These are phyloP conservation scores for Pterophyllum scalare DNA, from an alignment of 2,113 vertebrate genomes.

Conservation along the genomic window DNA sequence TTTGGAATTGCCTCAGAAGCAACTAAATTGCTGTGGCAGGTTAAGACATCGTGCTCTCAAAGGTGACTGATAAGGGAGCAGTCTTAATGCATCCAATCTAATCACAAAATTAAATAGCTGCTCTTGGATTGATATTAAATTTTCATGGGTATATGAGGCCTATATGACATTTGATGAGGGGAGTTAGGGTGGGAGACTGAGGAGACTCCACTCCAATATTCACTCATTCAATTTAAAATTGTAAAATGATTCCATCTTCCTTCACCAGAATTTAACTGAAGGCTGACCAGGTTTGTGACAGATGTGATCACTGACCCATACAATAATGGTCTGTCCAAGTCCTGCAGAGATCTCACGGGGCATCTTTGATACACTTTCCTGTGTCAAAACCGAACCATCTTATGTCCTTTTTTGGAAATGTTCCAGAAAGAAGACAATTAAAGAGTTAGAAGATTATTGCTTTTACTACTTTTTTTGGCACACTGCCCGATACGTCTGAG, in stretches of 20 bases:
- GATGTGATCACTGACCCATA: background rate
- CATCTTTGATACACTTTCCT: background rate
- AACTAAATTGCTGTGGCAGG: background rate
- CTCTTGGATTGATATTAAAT: background rate
- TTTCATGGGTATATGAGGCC: background rate
- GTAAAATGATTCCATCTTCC: background rate
- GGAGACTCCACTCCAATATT: background rate
- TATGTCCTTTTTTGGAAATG: constrained; percentile 14
- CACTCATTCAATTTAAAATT: background rate
- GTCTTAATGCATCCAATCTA: background rate
- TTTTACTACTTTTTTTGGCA: background rate
- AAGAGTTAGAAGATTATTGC: constrained; percentile 10
- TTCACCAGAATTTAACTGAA: background rate
- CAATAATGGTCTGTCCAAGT: background rate
- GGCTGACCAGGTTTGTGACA: background rate
- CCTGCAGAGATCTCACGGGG: background rate
- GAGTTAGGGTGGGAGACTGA: background rate
- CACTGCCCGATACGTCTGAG: background rate
- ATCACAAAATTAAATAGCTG: background rate
- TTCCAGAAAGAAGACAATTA: background rate
- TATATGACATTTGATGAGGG: background rate
- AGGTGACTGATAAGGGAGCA: background rate
- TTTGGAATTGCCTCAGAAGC: background rate
- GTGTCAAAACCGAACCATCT: background rate
- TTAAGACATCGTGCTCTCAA: background rate